Evolutionary conservation across 92 coral and sea anemone genomes (phyloP).

Genomic region (Zoanthus sansibaricus): DNA sequence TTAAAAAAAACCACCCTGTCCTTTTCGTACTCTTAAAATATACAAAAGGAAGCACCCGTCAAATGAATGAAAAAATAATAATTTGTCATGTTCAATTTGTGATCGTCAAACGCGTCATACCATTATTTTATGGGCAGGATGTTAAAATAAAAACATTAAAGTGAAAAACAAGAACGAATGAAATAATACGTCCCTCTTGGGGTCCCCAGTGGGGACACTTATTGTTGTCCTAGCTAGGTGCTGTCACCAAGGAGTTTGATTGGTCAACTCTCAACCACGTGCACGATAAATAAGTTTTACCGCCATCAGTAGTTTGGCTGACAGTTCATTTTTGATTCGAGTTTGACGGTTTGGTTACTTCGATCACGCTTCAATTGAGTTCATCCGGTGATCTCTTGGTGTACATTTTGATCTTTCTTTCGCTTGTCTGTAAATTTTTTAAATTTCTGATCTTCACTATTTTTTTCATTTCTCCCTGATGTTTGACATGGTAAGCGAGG

Average conservation of each 20-base stretch:
- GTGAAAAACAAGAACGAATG: slow-evolving; percentile 22
- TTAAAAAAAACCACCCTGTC: not conserved
- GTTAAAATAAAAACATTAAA: slow-evolving; percentile 22
- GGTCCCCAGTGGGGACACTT: slow-evolving; percentile 39
- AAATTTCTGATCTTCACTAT: slow-evolving; percentile 17
- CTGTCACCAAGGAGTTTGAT: slow-evolving; percentile 40
- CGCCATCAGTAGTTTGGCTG: slow-evolving; percentile 79
- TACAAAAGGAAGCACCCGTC: slow-evolving; percentile 40
- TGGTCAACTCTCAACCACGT: slow-evolving; percentile 80
- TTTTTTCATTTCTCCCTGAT: slow-evolving; percentile 56
- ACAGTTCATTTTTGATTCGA: slow-evolving; percentile 99
- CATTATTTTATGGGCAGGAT: slow-evolving; percentile 46
- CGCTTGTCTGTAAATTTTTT: slow-evolving; percentile 63
- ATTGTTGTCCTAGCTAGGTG: slow-evolving; percentile 37
- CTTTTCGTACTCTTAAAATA: slow-evolving; percentile 23
- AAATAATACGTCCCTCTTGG: slow-evolving; percentile 27
- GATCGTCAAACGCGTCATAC: slow-evolving; percentile 50
- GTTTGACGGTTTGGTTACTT: slow-evolving; percentile 78
- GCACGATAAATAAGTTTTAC: slow-evolving; percentile 95
- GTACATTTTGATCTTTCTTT: slow-evolving; percentile 77
- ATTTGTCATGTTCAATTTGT: slow-evolving; percentile 44
- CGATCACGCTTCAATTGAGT: slow-evolving; percentile 81
- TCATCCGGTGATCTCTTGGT: slow-evolving; percentile 91
- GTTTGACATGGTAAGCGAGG: slow-evolving; percentile 93
- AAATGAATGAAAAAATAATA: slow-evolving; percentile 31